Base-by-base conservation (phyloP, 2,113 vertebrate species). In the Chrysemys picta region DNA sequence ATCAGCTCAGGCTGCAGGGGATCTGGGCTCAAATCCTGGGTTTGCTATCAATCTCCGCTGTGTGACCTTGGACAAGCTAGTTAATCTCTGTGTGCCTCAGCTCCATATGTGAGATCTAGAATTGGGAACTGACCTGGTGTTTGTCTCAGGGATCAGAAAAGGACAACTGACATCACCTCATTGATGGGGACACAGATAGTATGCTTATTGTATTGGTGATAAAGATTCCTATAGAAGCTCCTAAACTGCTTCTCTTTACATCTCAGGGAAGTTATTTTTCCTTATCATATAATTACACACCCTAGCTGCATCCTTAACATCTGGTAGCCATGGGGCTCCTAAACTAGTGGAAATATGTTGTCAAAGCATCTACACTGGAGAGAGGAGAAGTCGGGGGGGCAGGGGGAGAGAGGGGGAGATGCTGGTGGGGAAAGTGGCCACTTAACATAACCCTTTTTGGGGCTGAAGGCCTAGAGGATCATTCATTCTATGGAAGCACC, bases 321-420 rank as follows among this genome's bases (percentile, higher is more conserved):
- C 38, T 5, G 10, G 22, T 9, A 1, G 1, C 35, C 21, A 8
- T 2, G 7, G 19, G 31, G 17, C 27, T 22, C 42, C 38, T 12
- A 0, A 2, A 29, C 54, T 14, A 24, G 24, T 8, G 2, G 11
- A 27, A 2, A 4, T 12, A 8, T 69, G 62, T 69, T 69, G 14
- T 69, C 62, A n/a, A 35, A n/a, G 14, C 14, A 7, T 19, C 62
- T 69, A 5, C 49, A 24, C n/a, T 4, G 29, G 10, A 82, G 29
- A 31, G 35, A 81, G 19, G 6, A 4, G n/a, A 12, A 3, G 42
- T 13, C 2, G 0, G 0, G 9, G 3, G 53, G 5, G 0, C 62
- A 3, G 1, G 50, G 87, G 54, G 22, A 10, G 45, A 45, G 1
- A 8, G 3, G 53, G 5, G 0, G 0, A 38, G 72, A 12, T 16